phyloP scores from a whole-genome alignment of 2,113 vertebrate genomes.

The Chlamydotis undulata region DNA sequence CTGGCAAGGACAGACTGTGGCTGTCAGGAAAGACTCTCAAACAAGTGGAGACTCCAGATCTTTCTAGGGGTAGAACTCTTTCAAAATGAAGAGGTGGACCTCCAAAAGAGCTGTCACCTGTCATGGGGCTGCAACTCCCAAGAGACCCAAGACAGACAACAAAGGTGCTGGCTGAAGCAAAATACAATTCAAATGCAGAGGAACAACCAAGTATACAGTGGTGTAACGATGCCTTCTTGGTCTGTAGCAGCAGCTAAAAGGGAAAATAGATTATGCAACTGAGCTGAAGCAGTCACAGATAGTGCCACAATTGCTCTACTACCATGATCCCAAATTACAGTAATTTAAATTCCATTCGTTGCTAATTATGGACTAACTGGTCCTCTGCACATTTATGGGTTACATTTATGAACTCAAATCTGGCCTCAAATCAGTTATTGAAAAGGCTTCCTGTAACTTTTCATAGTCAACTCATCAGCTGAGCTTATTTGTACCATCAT shows the following conservation, averaged over 20 bases:
- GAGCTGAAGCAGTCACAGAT: neutral
- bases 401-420: neutral
- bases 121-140: neutral
- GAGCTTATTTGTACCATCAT: neutral
- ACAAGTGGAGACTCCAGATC: neutral
- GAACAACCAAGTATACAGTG: accelerated
- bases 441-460: neutral
- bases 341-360: neutral
- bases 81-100: neutral
- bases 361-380: neutral
- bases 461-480: neutral
- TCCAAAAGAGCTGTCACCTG: neutral
- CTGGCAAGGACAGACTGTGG: neutral
- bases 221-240: accelerated
- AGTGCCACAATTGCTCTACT: neutral
- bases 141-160: neutral
- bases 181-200: neutral
- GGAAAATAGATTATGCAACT: neutral
- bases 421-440: neutral
- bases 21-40: neutral
- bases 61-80: neutral
- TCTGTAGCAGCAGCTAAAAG: neutral
- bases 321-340: neutral
- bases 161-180: accelerated
- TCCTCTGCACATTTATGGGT: neutral